Evolutionary conservation across 1,140 invertebrate genomes (phyloP).

Genomic region (Bombus waltoni): DNA sequence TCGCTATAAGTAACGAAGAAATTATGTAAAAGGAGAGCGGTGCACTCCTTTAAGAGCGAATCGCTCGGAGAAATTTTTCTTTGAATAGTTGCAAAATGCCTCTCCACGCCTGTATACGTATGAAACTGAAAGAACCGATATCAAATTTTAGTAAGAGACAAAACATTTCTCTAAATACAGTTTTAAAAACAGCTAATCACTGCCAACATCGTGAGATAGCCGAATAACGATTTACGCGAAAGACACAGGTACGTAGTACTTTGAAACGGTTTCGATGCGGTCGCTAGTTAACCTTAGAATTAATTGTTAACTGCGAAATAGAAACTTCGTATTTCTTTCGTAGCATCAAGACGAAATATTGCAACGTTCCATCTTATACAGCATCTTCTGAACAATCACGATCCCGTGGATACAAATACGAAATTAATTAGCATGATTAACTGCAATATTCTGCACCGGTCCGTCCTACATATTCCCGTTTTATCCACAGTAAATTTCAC

Average conservation of each 20-base stretch:
- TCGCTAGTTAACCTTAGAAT: too few relatives aligned
- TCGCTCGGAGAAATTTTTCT: background rate
- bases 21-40: conserved; percentile 2
- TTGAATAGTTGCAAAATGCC: background rate
- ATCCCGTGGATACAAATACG: background rate
- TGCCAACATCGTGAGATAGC: too few relatives aligned
- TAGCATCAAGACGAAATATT: too few relatives aligned
- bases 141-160: too few relatives aligned
- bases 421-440: background rate
- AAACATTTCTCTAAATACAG: too few relatives aligned
- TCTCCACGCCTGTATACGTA: too few relatives aligned
- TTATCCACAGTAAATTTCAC: background rate
- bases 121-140: too few relatives aligned
- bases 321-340: background rate
- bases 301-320: too few relatives aligned
- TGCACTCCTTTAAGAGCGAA: background rate
- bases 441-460: background rate
- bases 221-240: too few relatives aligned
- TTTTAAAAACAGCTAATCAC: too few relatives aligned
- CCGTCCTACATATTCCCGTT: background rate
- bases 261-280: too few relatives aligned
- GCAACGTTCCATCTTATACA: background rate
- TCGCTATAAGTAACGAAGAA: background rate
- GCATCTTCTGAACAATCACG: background rate
- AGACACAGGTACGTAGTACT: too few relatives aligned